Base-by-base conservation (phyloP, 1,140 invertebrate species). In the Globodera rostochiensis region DNA sequence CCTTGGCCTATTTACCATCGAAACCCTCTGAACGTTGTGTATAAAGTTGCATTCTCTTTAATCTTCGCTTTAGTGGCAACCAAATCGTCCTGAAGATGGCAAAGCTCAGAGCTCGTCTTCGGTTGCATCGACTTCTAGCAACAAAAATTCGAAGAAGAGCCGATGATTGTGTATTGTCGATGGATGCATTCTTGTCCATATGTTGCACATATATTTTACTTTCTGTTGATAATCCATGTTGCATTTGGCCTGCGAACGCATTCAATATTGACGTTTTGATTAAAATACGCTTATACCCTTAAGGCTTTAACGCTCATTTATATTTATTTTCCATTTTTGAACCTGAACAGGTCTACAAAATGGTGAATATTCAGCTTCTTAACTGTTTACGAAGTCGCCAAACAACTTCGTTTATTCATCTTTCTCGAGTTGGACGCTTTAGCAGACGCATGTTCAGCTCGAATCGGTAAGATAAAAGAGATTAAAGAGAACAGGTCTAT, bases 1-100 rank as follows among this genome's bases (percentile, higher is more conserved):
- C 83, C 86, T 46, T 87, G 86, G 86, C 86, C 86, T 7, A 71
- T 71, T 60, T 87, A 83, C 53, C 86, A 85, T 60, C 83, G 83
- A 5, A 77, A 87, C 82, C 79, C 86, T 15, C 70, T 86, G 11
- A 83, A 85, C 25, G 84, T 85, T 15, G 66, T 49, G 60, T 76
- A 25, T 77, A n/a, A 25, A 36, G 47, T 66, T 50, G 13, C 9
- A 49, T 15, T 49, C n/a, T 5, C 19, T 46, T n/a, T n/a, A 53
- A 47, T 46, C 0, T 8, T 82, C 6, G 7, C n/a, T 84, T 84
- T 75, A 84, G 83, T 84, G 83, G 83, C 83, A 84, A 71, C 83
- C 82, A 49, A 84, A 83, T 60, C 9, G 47, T 45, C 45, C 57
- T 1, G 57, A 82, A 60, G 50, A 77, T 45, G 64, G 19, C 21